phyloP scores from a whole-genome alignment of 2,113 vertebrate species.

The Oryzias javanicus region DNA sequence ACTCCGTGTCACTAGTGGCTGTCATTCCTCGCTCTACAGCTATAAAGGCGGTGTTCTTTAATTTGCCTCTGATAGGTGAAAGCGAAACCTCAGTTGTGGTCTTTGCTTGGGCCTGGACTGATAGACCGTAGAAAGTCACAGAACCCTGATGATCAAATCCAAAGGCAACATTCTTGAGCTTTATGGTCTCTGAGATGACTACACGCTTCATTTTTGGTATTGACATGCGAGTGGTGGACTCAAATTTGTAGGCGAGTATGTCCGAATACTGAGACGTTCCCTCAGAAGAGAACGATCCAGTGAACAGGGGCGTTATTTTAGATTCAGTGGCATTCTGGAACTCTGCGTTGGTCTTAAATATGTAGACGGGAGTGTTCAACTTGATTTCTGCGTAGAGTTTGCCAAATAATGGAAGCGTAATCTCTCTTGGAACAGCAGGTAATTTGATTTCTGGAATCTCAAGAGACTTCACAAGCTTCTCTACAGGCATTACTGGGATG shows the following conservation, averaged over 20 bases:
- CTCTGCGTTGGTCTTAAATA: constrained; percentile 74
- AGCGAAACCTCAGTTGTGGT: constrained; percentile 76
- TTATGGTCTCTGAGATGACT: constrained; percentile 80
- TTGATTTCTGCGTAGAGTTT: constrained; percentile 82
- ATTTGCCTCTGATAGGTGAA: constrained; percentile 71
- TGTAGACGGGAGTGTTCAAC: constrained; percentile 83
- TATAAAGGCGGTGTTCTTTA: constrained; percentile 75
- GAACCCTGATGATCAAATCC: constrained; percentile 78
- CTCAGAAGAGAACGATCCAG: constrained; percentile 75
- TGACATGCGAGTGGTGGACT: constrained; percentile 77
- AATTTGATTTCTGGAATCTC: constrained; percentile 79
- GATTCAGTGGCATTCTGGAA: constrained; percentile 79
- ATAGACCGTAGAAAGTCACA: constrained; percentile 71
- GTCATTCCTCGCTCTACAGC: constrained; percentile 77
- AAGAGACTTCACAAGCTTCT: constrained; percentile 78
- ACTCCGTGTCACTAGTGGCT: constrained; percentile 76
- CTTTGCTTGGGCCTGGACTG: constrained; percentile 75
- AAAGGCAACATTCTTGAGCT: constrained; percentile 75
- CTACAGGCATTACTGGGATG: constrained; percentile 77
- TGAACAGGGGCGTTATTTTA: constrained; percentile 66
- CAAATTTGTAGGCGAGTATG: constrained; percentile 81
- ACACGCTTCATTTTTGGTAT: constrained; percentile 75
- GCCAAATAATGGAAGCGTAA: constrained; percentile 83
- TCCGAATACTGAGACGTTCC: constrained; percentile 76
- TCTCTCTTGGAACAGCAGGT: constrained; percentile 77